Conservation (phyloP, 1,140 invertebrate genomes). For the Vanessa tameamea region DNA sequence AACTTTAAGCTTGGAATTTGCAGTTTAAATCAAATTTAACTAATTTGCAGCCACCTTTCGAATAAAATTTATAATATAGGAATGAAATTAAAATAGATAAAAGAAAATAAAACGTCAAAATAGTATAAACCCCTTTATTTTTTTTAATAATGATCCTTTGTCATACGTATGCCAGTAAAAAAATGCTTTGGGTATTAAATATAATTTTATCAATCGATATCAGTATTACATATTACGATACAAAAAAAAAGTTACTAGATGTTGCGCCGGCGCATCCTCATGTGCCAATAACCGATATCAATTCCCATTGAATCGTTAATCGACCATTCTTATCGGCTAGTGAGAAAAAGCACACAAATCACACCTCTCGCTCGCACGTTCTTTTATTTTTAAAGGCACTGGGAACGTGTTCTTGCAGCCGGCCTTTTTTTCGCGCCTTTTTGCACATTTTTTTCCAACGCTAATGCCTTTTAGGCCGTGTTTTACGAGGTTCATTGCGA, state of each 20-base stretch:
- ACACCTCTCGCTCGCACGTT: constrained; percentile 61
- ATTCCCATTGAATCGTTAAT: constrained; percentile 60
- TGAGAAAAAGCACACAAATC: constrained; percentile 76
- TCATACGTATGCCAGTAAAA: too few relatives aligned
- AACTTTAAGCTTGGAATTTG: neutral
- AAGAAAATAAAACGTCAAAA: too few relatives aligned
- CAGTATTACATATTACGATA: constrained; percentile 23
- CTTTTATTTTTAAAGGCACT: constrained; percentile 53
- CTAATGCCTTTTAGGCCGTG: constrained; percentile 58
- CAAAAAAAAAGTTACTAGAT: constrained; percentile 12
- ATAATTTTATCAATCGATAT: constrained; percentile 20
- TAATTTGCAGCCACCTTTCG: too few relatives aligned
- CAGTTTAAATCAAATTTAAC: too few relatives aligned
- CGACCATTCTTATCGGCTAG: constrained; percentile 60
- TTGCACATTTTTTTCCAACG: constrained; percentile 49
- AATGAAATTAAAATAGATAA: too few relatives aligned
- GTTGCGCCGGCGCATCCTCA: constrained; percentile 14
- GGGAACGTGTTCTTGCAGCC: constrained; percentile 55
- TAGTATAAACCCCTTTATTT: too few relatives aligned
- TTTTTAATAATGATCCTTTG: too few relatives aligned
- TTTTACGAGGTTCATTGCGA: constrained; percentile 36
- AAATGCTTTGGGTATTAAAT: neutral
- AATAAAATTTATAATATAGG: too few relatives aligned
- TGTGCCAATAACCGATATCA: constrained; percentile 51
- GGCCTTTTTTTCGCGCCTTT: constrained; percentile 37